phyloP scores from a whole-genome alignment of 2,797 vertebrate genomes.

The Sebastes hopkinsi region DNA sequence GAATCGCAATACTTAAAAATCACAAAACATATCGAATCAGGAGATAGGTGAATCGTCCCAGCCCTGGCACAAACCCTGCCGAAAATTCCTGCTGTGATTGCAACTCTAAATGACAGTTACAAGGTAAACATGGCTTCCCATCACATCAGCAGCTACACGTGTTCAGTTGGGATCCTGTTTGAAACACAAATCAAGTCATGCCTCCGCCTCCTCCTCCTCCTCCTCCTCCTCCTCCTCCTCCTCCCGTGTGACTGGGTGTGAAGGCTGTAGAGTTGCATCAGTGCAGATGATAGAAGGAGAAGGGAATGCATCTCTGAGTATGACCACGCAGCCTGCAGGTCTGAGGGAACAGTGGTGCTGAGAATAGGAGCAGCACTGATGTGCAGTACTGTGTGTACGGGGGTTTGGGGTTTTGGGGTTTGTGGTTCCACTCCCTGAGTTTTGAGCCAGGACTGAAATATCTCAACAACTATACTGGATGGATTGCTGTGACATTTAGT shows the following conservation, averaged over 20 bases:
- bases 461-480: not conserved
- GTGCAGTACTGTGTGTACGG: not conserved
- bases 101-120: not conserved
- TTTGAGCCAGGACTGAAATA: not conserved
- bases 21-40: too few species aligned
- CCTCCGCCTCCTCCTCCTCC: not conserved
- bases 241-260: not conserved
- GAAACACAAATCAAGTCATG: not conserved
- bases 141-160: not conserved
- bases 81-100: not conserved
- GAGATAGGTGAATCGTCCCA: too few species aligned
- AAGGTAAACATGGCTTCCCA: not conserved
- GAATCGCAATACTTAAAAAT: too few species aligned
- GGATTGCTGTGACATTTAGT: not conserved
- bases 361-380: not conserved
- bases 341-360: not conserved
- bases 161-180: not conserved
- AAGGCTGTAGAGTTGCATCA: not conserved
- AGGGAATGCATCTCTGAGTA: slow-evolving; percentile 6
- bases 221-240: not conserved
- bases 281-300: slow-evolving; percentile 20
- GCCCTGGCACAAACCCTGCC: not conserved
- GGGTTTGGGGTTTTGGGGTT: not conserved
- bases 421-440: not conserved
- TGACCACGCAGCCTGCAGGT: not conserved